Base-by-base conservation (phyloP, 2,113 vertebrate species). In the Porphyrio hochstetteri region DNA sequence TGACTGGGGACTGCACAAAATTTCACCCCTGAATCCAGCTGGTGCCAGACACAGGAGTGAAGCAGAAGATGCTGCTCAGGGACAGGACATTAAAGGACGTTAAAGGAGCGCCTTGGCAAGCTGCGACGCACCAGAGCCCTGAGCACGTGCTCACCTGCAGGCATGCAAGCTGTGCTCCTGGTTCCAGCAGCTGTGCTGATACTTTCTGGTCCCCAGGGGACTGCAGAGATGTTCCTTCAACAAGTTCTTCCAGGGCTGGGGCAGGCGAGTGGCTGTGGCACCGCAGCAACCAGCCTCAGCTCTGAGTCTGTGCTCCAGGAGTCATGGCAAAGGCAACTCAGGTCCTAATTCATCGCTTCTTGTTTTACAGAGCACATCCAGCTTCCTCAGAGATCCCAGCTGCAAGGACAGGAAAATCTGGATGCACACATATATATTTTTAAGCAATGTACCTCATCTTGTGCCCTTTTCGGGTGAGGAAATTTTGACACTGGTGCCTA, bases 391-490 rank as follows among this genome's bases (percentile, higher is more conserved):
- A 67, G n/a, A 44, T 7, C 29, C 9, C 35, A 52, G 3, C 8
- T 46, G 50, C 48, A 28, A 60, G 11, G 5, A 16, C 3, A 75
- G 68, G 68, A 50, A 36, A 10, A 23, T 2, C 44, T 46, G 44
- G 44, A 46, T 46, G 44, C 17, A 46, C 44, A 46, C 44, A 46
- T 46, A 7, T 3, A 7, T 13, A 7, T 61, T 69, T 70, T 87
- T 56, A n/a, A 78, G 2, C 1, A 0, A 11, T 1, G 0, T 19
- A 15, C 27, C 38, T 68, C 11, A 0, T 64, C 82, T 48, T 25
- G 18, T 1, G 5, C 4, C 3, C 12, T 61, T 82, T 64, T 31
- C 16, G 29, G 8, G 23, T 42, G 33, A 35, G 56, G 38, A 42
- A 80, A 52, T 48, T 75, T 31, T 19, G 12, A 46, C 79, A 15